These are phyloP conservation scores for Etheostoma cragini DNA, from an alignment of 2,113 vertebrate species.

Conservation along the genomic window DNA sequence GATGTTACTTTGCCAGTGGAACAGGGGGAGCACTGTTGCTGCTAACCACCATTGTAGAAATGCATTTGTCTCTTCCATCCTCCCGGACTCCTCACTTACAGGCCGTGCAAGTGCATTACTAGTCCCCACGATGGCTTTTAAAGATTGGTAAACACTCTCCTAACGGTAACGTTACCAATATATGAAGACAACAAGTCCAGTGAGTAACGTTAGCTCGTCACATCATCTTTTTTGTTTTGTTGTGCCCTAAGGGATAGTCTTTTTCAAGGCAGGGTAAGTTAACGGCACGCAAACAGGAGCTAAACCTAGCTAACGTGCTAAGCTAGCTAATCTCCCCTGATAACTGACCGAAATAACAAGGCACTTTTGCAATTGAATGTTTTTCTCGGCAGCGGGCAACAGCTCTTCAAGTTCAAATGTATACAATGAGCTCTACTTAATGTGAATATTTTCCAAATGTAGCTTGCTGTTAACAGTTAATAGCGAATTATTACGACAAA, in stretches of 20 bases:
- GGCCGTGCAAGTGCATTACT: conserved; percentile 25
- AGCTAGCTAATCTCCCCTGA: conserved; percentile 79
- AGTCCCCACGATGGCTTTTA: neutral
- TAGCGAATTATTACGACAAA: conserved; percentile 38
- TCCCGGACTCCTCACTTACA: conserved; percentile 17
- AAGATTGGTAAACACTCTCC: neutral
- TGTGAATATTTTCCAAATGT: accelerated
- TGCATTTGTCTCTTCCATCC: neutral
- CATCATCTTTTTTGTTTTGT: neutral
- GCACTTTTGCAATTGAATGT: conserved; percentile 11
- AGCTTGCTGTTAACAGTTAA: neutral
- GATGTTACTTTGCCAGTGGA: neutral
- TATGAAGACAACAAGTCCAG: neutral
- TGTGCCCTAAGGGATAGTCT: neutral
- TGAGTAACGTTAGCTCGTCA: neutral
- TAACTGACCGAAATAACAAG: conserved; percentile 64
- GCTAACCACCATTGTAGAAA: conserved; percentile 25
- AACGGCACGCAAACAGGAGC: conserved; percentile 38
- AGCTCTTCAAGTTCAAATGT: too few species aligned
- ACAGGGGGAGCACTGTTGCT: conserved; percentile 37
- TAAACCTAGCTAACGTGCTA: conserved; percentile 69
- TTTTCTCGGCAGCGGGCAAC: neutral
- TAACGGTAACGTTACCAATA: neutral
- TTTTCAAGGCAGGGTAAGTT: conserved; percentile 11
- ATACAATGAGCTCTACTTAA: accelerated